phyloP scores from a whole-genome alignment of 2,888 invertebrate genomes.

The Zootermopsis nevadensis region DNA sequence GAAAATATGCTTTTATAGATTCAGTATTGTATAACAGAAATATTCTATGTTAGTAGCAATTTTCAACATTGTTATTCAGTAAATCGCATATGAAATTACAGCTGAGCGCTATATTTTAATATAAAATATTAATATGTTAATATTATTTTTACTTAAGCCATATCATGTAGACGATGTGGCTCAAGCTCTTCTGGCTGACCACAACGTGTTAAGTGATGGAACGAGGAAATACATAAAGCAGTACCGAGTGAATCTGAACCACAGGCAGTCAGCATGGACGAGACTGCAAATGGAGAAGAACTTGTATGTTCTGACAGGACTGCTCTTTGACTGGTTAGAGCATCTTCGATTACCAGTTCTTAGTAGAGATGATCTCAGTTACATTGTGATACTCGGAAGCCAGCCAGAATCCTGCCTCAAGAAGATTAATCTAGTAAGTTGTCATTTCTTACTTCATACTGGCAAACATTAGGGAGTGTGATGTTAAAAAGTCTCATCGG shows the following conservation, averaged over 20 bases:
- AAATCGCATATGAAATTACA: no score
- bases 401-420: slow-evolving; percentile 72
- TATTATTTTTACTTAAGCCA: slow-evolving; percentile 31
- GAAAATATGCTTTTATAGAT: no score
- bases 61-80: no score
- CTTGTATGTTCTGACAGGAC: slow-evolving; percentile 70
- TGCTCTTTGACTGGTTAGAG: slow-evolving; percentile 83
- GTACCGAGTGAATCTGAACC: slow-evolving; percentile 74
- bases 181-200: slow-evolving; percentile 71
- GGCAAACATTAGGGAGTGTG: no score
- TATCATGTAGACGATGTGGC: slow-evolving; percentile 60
- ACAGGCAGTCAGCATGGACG: slow-evolving; percentile 73
- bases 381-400: slow-evolving; percentile 72
- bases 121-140: neutral
- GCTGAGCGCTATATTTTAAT: no score
- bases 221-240: slow-evolving; percentile 60
- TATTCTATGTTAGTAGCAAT: no score
- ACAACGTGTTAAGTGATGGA: slow-evolving; percentile 69
- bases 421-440: slow-evolving; percentile 67
- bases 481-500: no score
- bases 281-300: slow-evolving; percentile 74
- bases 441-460: neutral
- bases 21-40: no score
- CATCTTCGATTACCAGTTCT: slow-evolving; percentile 76
- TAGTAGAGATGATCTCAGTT: slow-evolving; percentile 73